Evolutionary conservation across 2,888 invertebrate species (phyloP).

Genomic region (Cosmia pyralina): DNA sequence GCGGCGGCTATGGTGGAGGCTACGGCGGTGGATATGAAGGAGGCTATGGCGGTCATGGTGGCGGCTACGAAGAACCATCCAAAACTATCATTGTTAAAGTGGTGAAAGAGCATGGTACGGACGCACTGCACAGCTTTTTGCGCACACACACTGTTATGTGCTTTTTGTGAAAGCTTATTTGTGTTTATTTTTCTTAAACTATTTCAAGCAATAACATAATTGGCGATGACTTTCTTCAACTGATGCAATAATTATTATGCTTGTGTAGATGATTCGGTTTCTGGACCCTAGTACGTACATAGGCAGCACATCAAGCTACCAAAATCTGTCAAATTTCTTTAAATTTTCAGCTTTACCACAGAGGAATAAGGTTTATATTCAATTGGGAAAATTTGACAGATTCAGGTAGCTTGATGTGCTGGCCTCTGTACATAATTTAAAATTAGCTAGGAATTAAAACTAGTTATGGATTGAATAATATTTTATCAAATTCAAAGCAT

Average conservation of each 20-base stretch:
- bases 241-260: slow-evolving; percentile 3
- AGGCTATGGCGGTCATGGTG: slow-evolving; percentile 58
- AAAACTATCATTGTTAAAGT: slow-evolving; percentile 76
- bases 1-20: slow-evolving; percentile 69
- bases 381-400: no score
- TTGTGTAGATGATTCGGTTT: slow-evolving; percentile 5
- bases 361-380: no score
- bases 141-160: slow-evolving; percentile 41
- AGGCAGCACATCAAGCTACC: no score
- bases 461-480: neutral
- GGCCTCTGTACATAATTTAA: neutral
- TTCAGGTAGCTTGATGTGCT: no score
- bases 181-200: neutral
- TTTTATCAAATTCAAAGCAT: no score
- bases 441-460: neutral
- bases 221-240: neutral
- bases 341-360: no score
- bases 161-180: slow-evolving; percentile 32
- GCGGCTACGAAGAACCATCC: slow-evolving; percentile 72
- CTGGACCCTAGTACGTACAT: no score
- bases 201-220: slow-evolving; percentile 7
- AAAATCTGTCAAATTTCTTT: no score
- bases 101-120: slow-evolving; percentile 75
- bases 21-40: slow-evolving; percentile 61
- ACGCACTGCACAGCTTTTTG: slow-evolving; percentile 59